phyloP scores from a whole-genome alignment of 92 coral and sea anemone species.

The Epizoanthus scotinus region DNA sequence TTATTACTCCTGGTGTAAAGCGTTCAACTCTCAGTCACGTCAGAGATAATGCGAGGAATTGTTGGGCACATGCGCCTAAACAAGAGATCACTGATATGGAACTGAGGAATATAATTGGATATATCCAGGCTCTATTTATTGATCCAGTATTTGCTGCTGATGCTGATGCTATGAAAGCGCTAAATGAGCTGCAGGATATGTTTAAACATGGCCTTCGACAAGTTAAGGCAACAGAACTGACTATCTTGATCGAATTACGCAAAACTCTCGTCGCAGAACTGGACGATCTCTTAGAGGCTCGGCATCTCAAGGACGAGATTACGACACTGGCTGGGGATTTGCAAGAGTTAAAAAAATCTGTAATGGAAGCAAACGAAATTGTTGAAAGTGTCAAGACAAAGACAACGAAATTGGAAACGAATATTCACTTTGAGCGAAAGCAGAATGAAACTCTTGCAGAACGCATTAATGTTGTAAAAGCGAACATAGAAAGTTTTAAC shows the following conservation, averaged over 20 bases:
- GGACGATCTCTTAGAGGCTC: constrained; percentile 9
- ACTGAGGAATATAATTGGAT: not conserved
- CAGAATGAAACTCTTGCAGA: not conserved
- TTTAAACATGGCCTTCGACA: constrained; percentile 12
- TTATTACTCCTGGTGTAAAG: not conserved
- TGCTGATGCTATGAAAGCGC: constrained; percentile 20
- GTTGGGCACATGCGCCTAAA: constrained; percentile 20
- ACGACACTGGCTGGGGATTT: not conserved
- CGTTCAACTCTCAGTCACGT: not conserved
- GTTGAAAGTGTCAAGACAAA: no score
- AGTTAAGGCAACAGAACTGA: constrained; percentile 16
- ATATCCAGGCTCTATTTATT: constrained; percentile 17
- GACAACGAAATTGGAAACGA: no score
- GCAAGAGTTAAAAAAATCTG: no score
- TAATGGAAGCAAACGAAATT: no score
- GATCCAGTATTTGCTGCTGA: constrained; percentile 28
- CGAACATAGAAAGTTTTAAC: not conserved
- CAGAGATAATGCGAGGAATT: not conserved
- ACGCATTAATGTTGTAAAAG: not conserved
- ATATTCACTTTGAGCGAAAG: not conserved
- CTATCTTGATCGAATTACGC: not conserved
- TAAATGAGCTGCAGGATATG: constrained; percentile 19
- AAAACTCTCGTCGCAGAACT: not conserved
- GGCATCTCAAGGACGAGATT: not conserved
- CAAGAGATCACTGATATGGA: not conserved